These are phyloP conservation scores for Sciaenops ocellatus DNA, from an alignment of 2,797 vertebrate species.

Conservation along the genomic window DNA sequence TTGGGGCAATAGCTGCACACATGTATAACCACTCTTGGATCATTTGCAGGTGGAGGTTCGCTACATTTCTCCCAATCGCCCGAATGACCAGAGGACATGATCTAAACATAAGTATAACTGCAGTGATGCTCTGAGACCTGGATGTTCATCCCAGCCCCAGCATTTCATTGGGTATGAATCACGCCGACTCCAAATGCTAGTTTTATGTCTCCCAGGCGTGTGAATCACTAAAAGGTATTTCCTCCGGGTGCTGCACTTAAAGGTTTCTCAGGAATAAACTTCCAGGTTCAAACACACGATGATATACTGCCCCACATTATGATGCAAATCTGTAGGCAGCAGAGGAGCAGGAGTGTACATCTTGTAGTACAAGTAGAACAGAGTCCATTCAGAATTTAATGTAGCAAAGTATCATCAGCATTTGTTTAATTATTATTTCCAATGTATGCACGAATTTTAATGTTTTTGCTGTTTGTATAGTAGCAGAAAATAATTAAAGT, in stretches of 20 bases:
- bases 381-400: neutral
- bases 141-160: constrained; percentile 26
- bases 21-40: constrained; percentile 25
- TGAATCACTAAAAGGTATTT: constrained; percentile 42
- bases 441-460: no score
- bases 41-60: constrained; percentile 24
- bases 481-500: no score
- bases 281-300: neutral
- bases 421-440: no score
- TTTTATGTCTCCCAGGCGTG: constrained; percentile 14
- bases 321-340: neutral
- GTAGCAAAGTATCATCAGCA: neutral
- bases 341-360: neutral
- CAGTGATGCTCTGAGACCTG: constrained; percentile 9
- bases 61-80: constrained; percentile 1
- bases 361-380: neutral
- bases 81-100: constrained; percentile 34
- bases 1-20: neutral
- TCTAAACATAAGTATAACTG: constrained; percentile 36
- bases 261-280: constrained; percentile 6
- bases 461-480: no score
- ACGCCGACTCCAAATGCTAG: constrained; percentile 14
- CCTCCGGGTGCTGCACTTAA: constrained; percentile 35
- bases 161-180: constrained; percentile 43
- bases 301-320: neutral